These are phyloP conservation scores for Tetragnatha versicolor DNA, from an alignment of 1,140 invertebrate genomes.

Conservation along the genomic window DNA sequence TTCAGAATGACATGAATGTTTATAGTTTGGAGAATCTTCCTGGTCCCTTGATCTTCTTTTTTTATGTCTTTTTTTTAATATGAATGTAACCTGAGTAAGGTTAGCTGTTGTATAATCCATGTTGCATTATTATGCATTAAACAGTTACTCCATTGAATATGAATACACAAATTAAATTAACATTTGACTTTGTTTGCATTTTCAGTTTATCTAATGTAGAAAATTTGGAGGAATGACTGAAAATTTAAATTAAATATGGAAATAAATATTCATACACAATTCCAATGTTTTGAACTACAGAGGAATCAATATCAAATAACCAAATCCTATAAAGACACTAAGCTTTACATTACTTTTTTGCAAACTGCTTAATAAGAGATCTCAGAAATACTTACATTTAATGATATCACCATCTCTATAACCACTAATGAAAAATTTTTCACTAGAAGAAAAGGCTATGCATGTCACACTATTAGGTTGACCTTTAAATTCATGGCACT, in stretches of 20 bases:
- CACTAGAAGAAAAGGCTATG: slow-evolving; percentile 78
- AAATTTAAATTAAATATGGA: not conserved
- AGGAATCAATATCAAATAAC: not conserved
- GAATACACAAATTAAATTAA: not conserved
- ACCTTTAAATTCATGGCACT: slow-evolving; percentile 55
- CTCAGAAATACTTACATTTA: slow-evolving; percentile 74
- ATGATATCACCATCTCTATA: slow-evolving; percentile 88
- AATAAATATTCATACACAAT: not conserved
- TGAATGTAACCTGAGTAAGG: not conserved
- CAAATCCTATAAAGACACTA: slow-evolving; percentile 3
- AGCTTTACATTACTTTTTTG: not conserved
- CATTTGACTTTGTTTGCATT: too few species aligned
- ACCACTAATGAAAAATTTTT: slow-evolving; percentile 78
- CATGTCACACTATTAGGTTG: slow-evolving; percentile 84
- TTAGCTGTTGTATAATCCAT: not conserved
- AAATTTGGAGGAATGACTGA: too few species aligned
- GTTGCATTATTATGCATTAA: not conserved
- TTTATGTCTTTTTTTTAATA: not conserved
- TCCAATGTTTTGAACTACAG: not conserved
- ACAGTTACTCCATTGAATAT: not conserved
- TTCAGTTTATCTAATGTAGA: too few species aligned
- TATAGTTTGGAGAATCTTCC: not conserved
- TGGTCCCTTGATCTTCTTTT: not conserved
- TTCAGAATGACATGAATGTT: not conserved
- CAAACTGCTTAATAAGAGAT: not conserved